Evolutionary conservation across 2,113 vertebrate species (phyloP).

Genomic region (Gobiocypris rarus): DNA sequence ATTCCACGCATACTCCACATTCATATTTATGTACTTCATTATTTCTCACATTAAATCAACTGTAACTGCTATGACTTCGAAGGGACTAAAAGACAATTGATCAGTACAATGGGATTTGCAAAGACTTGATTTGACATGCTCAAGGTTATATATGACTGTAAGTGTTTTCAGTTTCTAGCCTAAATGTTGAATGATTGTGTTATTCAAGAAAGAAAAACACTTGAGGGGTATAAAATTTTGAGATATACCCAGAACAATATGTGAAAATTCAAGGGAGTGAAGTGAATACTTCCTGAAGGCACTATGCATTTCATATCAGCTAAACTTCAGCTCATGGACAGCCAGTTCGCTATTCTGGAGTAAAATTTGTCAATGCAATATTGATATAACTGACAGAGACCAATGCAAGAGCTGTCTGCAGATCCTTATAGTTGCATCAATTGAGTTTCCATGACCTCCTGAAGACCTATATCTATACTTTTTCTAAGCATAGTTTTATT

Average conservation of each 20-base stretch:
- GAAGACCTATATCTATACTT: not conserved
- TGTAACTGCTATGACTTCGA: not conserved
- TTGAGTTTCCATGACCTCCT: not conserved
- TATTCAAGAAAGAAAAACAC: not conserved
- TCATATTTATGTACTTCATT: not conserved
- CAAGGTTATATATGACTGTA: not conserved
- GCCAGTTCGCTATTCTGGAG: not conserved
- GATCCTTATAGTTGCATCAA: not conserved
- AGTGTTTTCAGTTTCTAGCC: not conserved
- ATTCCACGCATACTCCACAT: not conserved
- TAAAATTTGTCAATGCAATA: conserved; percentile 25
- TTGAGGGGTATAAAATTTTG: not conserved
- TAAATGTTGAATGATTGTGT: conserved; percentile 11
- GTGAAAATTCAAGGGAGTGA: not conserved
- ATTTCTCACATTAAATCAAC: not conserved
- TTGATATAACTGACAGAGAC: conserved; percentile 27
- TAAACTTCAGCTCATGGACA: conserved; percentile 17
- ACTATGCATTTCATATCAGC: not conserved
- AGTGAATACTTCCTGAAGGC: conserved; percentile 7
- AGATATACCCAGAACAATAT: conserved; percentile 9
- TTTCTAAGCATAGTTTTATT: not conserved
- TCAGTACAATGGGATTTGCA: not conserved
- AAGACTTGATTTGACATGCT: not conserved
- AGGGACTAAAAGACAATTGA: not conserved
- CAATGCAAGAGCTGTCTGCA: not conserved